A percentile compares a stretch with the other conserved stretches of the same genome.
Evolutionary conservation across 2,797 vertebrate genomes (phyloP).

Genomic region (Ctenopoma multispine): DNA sequence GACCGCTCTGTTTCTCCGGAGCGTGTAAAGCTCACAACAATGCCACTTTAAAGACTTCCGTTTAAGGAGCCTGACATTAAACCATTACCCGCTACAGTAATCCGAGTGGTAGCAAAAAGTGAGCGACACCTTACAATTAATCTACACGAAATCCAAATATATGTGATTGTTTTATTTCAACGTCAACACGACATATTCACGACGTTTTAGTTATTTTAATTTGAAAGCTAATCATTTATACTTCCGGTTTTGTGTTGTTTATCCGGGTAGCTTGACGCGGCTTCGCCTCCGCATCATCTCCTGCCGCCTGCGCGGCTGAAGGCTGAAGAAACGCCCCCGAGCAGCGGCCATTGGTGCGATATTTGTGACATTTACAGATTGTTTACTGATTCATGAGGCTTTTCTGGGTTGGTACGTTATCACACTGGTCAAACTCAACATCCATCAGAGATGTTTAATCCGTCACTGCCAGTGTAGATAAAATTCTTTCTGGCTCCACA

Average conservation of each 20-base stretch:
- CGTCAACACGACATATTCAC: fast-evolving
- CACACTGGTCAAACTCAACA: slow-evolving; percentile 47
- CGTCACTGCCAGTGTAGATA: slow-evolving; percentile 9
- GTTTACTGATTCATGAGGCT: slow-evolving; percentile 64
- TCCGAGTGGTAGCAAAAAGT: not conserved
- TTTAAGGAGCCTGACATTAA: slow-evolving; percentile 12
- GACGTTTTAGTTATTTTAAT: slow-evolving; percentile 1
- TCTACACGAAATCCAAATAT: fast-evolving
- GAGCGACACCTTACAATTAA: not conserved
- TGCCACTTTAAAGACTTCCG: fast-evolving
- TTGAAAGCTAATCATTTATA: fast-evolving
- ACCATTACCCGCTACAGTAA: fast-evolving
- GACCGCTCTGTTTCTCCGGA: slow-evolving; percentile 37
- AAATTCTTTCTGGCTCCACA: not conserved
- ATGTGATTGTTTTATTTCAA: fast-evolving
- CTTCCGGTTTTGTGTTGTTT: not conserved
- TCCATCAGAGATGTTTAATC: slow-evolving; percentile 53
- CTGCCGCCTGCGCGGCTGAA: slow-evolving; percentile 44
- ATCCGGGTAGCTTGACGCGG: not conserved
- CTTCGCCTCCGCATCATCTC: slow-evolving; percentile 66
- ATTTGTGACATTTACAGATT: slow-evolving; percentile 23
- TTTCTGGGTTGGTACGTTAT: slow-evolving; percentile 26
- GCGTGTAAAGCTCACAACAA: not conserved
- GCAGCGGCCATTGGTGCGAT: slow-evolving; percentile 65
- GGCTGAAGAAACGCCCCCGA: slow-evolving; percentile 62